phyloP scores from a whole-genome alignment of 2,113 vertebrate genomes.

The Alaudala cheleensis region DNA sequence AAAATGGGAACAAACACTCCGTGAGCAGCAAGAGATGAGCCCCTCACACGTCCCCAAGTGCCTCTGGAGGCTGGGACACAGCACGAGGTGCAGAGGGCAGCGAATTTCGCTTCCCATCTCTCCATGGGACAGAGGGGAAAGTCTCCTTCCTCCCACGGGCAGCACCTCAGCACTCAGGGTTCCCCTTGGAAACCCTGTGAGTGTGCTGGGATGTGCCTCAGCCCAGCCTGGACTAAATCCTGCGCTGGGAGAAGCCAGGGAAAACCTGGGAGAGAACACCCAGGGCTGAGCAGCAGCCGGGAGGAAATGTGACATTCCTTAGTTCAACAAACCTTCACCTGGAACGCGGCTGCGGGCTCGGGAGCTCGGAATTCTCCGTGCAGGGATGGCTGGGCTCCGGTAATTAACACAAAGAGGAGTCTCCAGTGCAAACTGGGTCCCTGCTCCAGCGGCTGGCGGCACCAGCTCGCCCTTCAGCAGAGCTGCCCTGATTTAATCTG shows the following conservation, averaged over 20 bases:
- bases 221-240: neutral
- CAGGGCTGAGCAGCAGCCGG: neutral
- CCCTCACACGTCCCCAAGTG: neutral
- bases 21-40: neutral
- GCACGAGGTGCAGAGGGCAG: neutral
- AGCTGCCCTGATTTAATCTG: conserved; percentile 46
- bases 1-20: fast-evolving
- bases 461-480: neutral
- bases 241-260: neutral
- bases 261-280: neutral
- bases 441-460: neutral
- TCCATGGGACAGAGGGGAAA: neutral
- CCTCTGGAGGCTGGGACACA: neutral
- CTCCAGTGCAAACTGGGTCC: conserved; percentile 12
- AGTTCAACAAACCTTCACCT: neutral
- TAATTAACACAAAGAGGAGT: conserved; percentile 27
- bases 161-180: neutral
- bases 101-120: fast-evolving
- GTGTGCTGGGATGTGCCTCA: neutral
- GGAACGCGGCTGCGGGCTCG: neutral
- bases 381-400: conserved; percentile 3
- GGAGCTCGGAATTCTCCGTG: neutral
- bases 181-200: neutral
- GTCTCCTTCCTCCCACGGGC: neutral
- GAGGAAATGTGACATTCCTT: neutral